Evolutionary conservation across 2,113 vertebrate species (phyloP).

Genomic region (Ammodytes dubius): DNA sequence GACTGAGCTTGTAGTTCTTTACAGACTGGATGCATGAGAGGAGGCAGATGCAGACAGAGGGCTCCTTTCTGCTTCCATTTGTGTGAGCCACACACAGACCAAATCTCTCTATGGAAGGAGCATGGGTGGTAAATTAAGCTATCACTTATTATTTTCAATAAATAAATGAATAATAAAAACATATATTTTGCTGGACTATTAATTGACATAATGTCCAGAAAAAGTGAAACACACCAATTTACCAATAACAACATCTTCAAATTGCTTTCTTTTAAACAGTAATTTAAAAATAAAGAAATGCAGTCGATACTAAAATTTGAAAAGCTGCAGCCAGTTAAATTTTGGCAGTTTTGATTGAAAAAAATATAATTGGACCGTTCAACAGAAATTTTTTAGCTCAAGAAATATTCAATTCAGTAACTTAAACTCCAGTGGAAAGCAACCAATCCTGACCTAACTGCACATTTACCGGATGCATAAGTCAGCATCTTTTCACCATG

Average conservation of each 20-base stretch:
- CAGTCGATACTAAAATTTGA: too few species aligned
- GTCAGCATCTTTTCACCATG: conserved; percentile 34
- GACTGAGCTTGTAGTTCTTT: conserved; percentile 38
- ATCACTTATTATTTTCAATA: background rate
- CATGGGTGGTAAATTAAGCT: too few species aligned
- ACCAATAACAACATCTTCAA: background rate
- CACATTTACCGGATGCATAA: background rate
- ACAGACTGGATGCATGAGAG: conserved; percentile 42
- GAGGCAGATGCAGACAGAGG: conserved; percentile 9
- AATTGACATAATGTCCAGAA: background rate
- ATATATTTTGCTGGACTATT: background rate
- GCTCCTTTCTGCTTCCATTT: conserved; percentile 16
- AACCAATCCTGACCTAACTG: background rate
- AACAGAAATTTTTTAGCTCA: too few species aligned
- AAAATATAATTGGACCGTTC: too few species aligned
- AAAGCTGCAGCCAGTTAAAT: background rate
- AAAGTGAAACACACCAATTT: background rate
- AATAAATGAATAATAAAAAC: too few species aligned
- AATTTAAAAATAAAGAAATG: too few species aligned
- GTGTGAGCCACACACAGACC: background rate
- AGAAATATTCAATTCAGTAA: too few species aligned
- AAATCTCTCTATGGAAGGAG: background rate
- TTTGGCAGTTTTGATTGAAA: background rate
- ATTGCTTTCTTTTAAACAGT: too few species aligned
- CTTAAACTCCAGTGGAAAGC: background rate